A percentile compares a stretch with the other conserved stretches of the same genome.
phyloP scores from a whole-genome alignment of 2,888 invertebrate species.

The Drosophila birchii region DNA sequence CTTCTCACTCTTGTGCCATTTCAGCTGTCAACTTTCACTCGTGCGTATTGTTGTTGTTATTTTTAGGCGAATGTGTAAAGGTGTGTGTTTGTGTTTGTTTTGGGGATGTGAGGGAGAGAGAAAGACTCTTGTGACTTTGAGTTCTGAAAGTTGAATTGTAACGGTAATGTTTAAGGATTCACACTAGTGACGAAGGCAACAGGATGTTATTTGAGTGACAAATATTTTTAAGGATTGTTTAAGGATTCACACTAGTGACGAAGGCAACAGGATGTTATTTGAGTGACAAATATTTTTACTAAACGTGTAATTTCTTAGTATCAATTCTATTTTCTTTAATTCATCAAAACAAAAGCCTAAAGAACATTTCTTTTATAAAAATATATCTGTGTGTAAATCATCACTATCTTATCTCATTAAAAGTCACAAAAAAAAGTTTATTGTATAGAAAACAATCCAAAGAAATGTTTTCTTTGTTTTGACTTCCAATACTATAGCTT shows the following conservation, averaged over 20 bases:
- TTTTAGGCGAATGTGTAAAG: conserved; percentile 16
- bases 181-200: conserved; percentile 1
- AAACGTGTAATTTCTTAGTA: not conserved
- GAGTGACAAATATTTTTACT: not conserved
- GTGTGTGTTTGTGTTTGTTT: conserved; percentile 9
- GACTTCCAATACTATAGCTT: no score
- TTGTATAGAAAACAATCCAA: not conserved
- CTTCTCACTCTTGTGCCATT: conserved; percentile 15
- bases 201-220: not conserved
- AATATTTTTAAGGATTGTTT: conserved; percentile 7
- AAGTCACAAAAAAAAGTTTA: not conserved
- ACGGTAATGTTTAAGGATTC: conserved; percentile 48
- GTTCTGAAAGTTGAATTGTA: not conserved
- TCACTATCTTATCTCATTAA: not conserved
- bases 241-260: conserved; percentile 32
- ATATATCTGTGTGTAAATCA: not conserved
- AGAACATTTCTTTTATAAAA: not conserved
- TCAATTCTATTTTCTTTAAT: not conserved
- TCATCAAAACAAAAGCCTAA: not conserved
- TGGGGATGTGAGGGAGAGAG: not conserved
- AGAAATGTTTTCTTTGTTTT: not conserved
- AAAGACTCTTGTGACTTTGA: not conserved
- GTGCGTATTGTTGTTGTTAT: conserved; percentile 29
- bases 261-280: not conserved
- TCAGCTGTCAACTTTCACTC: conserved; percentile 42